Evolutionary conservation across 2,888 invertebrate genomes (phyloP).

Genomic region (Plebejus anna): DNA sequence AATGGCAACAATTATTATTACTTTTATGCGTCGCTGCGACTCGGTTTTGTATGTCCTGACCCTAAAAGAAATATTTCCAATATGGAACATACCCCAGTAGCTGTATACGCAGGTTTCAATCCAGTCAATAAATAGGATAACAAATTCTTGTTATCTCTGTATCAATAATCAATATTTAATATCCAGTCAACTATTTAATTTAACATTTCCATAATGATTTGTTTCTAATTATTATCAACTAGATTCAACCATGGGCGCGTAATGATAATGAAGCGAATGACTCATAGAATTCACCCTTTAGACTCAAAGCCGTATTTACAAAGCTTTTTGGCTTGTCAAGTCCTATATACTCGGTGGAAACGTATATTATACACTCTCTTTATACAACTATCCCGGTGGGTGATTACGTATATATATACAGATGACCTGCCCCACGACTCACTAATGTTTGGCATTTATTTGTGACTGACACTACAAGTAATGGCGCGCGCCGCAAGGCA

Average conservation of each 20-base stretch:
- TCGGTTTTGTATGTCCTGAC: neutral
- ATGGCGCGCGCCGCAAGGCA: constrained; percentile 37
- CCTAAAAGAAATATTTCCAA: neutral
- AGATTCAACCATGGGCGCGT: neutral
- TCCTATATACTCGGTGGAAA: constrained; percentile 64
- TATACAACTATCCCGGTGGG: constrained; percentile 70
- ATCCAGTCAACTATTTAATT: neutral
- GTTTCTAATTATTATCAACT: constrained; percentile 11
- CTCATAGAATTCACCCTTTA: constrained; percentile 35
- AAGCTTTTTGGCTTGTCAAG: constrained; percentile 73
- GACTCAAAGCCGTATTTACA: constrained; percentile 61
- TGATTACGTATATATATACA: constrained; percentile 71
- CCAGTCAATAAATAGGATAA: neutral
- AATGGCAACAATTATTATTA: neutral
- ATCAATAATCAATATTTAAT: neutral
- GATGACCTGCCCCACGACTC: constrained; percentile 54
- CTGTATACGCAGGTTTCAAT: neutral
- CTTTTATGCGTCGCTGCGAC: neutral
- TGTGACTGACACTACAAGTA: constrained; percentile 56
- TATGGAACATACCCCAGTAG: neutral
- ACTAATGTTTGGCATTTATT: constrained; percentile 74
- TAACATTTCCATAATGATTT: neutral
- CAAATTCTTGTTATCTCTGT: neutral
- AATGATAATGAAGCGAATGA: constrained; percentile 6
- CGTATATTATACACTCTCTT: constrained; percentile 50